Evolutionary conservation across 2,113 vertebrate genomes (phyloP).

Genomic region (Phaethornis superciliosus): DNA sequence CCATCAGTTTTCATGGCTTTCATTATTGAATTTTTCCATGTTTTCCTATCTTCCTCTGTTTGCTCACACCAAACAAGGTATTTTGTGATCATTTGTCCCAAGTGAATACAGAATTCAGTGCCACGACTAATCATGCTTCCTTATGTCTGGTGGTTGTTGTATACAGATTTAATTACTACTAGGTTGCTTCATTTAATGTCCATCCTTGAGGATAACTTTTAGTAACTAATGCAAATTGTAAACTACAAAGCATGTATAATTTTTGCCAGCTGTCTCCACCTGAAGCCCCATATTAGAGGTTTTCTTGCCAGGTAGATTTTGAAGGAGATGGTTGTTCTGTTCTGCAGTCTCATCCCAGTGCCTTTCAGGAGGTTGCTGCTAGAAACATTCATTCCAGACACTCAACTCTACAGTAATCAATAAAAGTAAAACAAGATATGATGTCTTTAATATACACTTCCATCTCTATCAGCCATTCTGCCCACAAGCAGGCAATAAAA

Average conservation of each 20-base stretch:
- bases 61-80: rapidly evolving
- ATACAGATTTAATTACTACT: background rate
- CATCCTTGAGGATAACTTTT: background rate
- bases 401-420: background rate
- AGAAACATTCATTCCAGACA: background rate
- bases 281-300: rapidly evolving
- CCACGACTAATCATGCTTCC: background rate
- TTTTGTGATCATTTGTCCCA: background rate
- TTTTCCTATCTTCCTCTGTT: background rate
- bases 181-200: background rate
- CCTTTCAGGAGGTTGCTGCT: background rate
- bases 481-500: conserved; percentile 9
- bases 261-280: background rate
- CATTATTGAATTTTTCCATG: background rate
- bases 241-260: rapidly evolving
- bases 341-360: background rate
- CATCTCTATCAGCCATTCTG: conserved; percentile 3
- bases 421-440: background rate
- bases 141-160: background rate
- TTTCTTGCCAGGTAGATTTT: background rate
- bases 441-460: conserved; percentile 10
- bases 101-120: background rate
- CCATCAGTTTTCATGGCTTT: background rate
- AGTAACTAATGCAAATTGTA: background rate
- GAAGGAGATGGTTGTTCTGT: background rate